phyloP scores from a whole-genome alignment of 2,888 invertebrate genomes.

The Alloplasta piceator region DNA sequence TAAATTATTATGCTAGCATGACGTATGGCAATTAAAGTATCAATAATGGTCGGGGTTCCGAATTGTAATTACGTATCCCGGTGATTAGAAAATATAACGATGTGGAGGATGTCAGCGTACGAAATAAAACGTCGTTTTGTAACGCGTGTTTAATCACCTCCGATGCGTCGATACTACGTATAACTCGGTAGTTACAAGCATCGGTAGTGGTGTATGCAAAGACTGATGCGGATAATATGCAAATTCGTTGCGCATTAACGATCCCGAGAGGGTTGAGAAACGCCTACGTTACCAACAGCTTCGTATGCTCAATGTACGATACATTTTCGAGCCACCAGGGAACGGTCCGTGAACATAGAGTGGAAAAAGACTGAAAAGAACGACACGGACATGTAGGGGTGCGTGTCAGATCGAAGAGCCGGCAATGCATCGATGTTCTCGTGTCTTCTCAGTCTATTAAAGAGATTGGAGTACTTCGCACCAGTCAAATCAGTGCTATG shows the following conservation, averaged over 20 bases:
- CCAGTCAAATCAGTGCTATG: no score
- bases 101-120: no score
- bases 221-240: slow-evolving; percentile 43
- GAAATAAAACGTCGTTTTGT: slow-evolving; percentile 7
- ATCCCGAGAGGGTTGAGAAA: slow-evolving; percentile 14
- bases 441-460: not conserved
- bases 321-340: slow-evolving; percentile 17
- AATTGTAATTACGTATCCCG: no score
- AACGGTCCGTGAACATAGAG: not conserved
- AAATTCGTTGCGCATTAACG: slow-evolving; percentile 44
- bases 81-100: not conserved
- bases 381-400: slow-evolving; percentile 7
- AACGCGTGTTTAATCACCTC: slow-evolving; percentile 7
- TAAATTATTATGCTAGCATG: no score
- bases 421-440: slow-evolving; percentile 6
- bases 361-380: not conserved
- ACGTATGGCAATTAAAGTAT: no score
- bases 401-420: slow-evolving; percentile 25
- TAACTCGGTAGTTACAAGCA: slow-evolving; percentile 9
- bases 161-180: slow-evolving; percentile 34
- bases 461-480: no score
- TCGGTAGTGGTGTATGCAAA: not conserved
- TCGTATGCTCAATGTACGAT: not conserved
- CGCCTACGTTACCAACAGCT: slow-evolving; percentile 20
- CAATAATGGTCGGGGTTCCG: no score